phyloP scores from a whole-genome alignment of 2,113 vertebrate genomes.

The Platycercus adscitus region DNA sequence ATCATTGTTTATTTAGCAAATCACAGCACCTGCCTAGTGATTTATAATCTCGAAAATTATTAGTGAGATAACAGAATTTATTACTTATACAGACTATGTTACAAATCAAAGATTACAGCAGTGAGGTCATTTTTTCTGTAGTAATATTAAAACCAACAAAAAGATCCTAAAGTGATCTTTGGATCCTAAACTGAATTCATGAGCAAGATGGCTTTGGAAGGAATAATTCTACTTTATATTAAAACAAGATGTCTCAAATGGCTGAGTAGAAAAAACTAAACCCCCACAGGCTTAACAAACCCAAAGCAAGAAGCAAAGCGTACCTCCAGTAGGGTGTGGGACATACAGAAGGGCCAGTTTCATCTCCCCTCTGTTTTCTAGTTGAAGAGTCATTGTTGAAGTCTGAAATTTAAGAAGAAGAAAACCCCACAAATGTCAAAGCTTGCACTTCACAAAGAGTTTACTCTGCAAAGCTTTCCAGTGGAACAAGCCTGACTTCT shows the following conservation, averaged over 20 bases:
- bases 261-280: background rate
- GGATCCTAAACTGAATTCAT: background rate
- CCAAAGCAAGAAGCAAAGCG: background rate
- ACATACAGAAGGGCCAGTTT: constrained; percentile 89
- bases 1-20: background rate
- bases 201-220: background rate
- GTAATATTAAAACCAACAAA: background rate
- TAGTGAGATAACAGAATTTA: background rate
- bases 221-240: background rate
- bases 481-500: background rate
- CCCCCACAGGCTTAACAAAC: background rate
- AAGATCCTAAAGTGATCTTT: background rate
- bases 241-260: background rate
- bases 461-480: background rate
- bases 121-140: background rate
- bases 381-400: constrained; percentile 58
- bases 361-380: constrained; percentile 84
- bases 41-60: background rate
- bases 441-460: background rate
- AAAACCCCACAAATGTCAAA: background rate
- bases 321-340: constrained; percentile 79
- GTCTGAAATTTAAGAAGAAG: constrained; percentile 60
- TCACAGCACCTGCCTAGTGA: background rate
- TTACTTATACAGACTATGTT: background rate
- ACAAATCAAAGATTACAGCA: background rate